Conservation (phyloP, 1,140 invertebrate genomes). For the Gryllus bimaculatus region DNA sequence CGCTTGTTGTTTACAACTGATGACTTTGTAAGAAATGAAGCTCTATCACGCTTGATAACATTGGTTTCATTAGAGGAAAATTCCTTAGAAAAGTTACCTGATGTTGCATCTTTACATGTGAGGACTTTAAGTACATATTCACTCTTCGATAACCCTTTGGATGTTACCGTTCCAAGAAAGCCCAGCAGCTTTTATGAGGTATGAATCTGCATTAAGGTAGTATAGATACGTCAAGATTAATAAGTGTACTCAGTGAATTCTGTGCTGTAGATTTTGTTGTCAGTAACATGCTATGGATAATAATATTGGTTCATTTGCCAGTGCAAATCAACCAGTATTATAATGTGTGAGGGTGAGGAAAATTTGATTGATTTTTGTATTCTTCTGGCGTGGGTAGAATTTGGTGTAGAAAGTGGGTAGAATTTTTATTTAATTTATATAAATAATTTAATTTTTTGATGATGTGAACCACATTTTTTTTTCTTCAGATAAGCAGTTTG, state of each 20-base stretch:
- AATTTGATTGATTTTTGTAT: too few species aligned
- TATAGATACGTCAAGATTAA: background rate
- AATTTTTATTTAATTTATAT: too few species aligned
- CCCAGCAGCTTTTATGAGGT: constrained; percentile 14
- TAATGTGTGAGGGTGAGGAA: too few species aligned
- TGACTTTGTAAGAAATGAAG: constrained; percentile 38
- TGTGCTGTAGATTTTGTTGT: too few species aligned
- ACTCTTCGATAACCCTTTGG: constrained; percentile 7
- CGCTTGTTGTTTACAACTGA: constrained; percentile 38
- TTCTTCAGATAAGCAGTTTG: constrained; percentile 33
- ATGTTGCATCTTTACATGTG: constrained; percentile 6
- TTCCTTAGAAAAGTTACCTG: constrained; percentile 13
- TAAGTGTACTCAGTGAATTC: background rate
- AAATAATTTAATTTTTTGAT: background rate
- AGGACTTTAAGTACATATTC: background rate
- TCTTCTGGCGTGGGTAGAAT: background rate
- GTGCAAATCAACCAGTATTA: too few species aligned
- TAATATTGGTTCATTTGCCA: too few species aligned
- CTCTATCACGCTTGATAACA: constrained; percentile 40
- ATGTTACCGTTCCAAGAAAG: background rate
- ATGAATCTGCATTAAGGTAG: background rate
- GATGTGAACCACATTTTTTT: constrained; percentile 15
- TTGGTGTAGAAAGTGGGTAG: too few species aligned
- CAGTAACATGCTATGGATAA: too few species aligned
- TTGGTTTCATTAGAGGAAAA: constrained; percentile 30